Conservation (phyloP, 2,113 vertebrate species). For the Ariopsis seemanni region DNA sequence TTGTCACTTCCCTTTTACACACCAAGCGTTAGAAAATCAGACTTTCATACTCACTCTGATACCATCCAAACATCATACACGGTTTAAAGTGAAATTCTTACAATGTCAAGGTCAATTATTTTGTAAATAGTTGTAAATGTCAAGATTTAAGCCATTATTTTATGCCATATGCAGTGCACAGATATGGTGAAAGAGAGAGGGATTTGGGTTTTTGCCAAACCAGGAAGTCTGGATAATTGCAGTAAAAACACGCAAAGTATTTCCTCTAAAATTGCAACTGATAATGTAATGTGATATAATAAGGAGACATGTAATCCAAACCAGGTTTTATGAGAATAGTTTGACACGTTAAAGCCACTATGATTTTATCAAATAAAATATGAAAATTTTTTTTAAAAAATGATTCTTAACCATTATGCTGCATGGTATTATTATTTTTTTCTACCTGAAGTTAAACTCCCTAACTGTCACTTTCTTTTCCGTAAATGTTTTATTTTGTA, state of each 20-base stretch:
- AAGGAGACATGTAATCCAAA: not conserved
- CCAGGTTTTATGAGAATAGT: not conserved
- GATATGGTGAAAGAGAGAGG: not conserved
- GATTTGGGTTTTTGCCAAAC: not conserved
- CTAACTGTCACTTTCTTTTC: not conserved
- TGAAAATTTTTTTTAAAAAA: not conserved
- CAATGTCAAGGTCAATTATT: not conserved
- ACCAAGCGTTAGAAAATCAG: not conserved
- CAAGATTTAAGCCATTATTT: not conserved
- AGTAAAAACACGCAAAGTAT: not conserved
- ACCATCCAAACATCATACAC: not conserved
- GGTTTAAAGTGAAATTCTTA: not conserved
- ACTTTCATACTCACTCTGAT: not conserved
- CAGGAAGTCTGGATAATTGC: not conserved
- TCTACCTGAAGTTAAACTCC: not conserved
- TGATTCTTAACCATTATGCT: not conserved
- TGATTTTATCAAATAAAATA: not conserved
- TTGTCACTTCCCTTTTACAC: not conserved
- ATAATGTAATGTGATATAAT: not conserved
- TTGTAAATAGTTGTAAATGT: not conserved
- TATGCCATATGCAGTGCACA: not conserved
- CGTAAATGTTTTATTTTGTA: not conserved
- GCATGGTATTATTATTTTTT: not conserved
- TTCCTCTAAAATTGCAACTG: not conserved
- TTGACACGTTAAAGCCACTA: not conserved